A percentile compares a stretch with the other conserved stretches of the same genome.
phyloP scores from a whole-genome alignment of 2,113 vertebrate species.

The Tragulus kanchil region DNA sequence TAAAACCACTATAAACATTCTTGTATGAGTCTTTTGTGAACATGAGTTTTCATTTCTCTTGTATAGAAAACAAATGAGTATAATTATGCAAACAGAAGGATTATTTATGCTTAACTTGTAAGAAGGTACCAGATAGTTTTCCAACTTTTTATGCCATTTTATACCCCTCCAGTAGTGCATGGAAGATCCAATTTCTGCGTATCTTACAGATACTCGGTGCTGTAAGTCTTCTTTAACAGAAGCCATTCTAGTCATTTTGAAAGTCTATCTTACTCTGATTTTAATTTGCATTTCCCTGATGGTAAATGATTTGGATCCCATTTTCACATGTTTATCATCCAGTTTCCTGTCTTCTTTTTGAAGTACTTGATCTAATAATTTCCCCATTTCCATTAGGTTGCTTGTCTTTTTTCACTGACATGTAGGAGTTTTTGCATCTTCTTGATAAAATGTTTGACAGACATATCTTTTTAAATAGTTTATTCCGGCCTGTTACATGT shows the following conservation, averaged over 20 bases:
- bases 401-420: not conserved
- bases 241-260: not conserved
- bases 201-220: not conserved
- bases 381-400: not conserved
- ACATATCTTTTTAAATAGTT: not conserved
- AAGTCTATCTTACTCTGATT: not conserved
- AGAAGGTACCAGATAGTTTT: not conserved
- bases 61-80: not conserved
- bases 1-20: not conserved
- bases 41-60: not conserved
- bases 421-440: not conserved
- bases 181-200: not conserved
- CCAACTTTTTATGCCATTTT: not conserved
- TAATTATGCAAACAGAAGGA: not conserved
- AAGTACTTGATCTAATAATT: not conserved
- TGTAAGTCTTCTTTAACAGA: not conserved
- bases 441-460: not conserved
- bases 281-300: not conserved
- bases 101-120: not conserved
- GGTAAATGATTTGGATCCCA: not conserved
- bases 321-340: not conserved
- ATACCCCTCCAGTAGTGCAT: not conserved
- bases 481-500: not conserved
- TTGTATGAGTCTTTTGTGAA: not conserved
- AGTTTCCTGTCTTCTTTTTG: not conserved